Conservation (phyloP, 2,888 invertebrate species). For the Cerceris rybyensis region DNA sequence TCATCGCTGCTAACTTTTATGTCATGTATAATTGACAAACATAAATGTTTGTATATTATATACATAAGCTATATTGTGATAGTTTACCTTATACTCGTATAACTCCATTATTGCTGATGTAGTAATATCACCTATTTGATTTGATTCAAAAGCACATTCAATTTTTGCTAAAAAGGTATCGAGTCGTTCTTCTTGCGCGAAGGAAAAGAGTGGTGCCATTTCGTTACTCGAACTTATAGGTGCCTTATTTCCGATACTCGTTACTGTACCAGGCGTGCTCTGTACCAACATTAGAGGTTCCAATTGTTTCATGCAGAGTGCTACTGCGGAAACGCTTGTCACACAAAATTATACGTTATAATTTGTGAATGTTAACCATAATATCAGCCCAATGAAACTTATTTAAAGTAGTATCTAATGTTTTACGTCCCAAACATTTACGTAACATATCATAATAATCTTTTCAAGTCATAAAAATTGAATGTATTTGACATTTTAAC, state of each 20-base stretch:
- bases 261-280: slow-evolving; percentile 45
- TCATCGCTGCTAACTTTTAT: slow-evolving; percentile 82
- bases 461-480: too few species aligned
- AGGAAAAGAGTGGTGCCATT: slow-evolving; percentile 78
- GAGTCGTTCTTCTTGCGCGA: slow-evolving; percentile 83
- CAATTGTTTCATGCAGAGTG: slow-evolving; percentile 76
- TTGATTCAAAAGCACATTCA: slow-evolving; percentile 81
- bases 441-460: too few species aligned
- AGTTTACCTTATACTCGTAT: slow-evolving; percentile 85
- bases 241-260: slow-evolving; percentile 37
- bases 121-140: slow-evolving; percentile 84
- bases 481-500: too few species aligned
- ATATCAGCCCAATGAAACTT: not conserved
- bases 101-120: slow-evolving; percentile 89
- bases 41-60: slow-evolving; percentile 1
- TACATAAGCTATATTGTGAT: not conserved
- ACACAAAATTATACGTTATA: slow-evolving; percentile 39
- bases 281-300: slow-evolving; percentile 77
- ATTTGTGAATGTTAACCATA: slow-evolving; percentile 23
- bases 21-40: not conserved
- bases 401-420: not conserved
- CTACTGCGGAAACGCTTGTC: slow-evolving; percentile 68
- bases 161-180: slow-evolving; percentile 83
- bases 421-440: too few species aligned
- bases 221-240: slow-evolving; percentile 52